Percentiles rank a stretch among this genome's conserved stretches.
These are phyloP conservation scores for Oryctolagus cuniculus DNA, from an alignment of 2,113 vertebrate species.

Conservation along the genomic window mOryCun1.1 NC_091436.1:146430501-146431000, in stretches of 20 bases:
- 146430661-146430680: not conserved
- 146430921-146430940: not conserved
- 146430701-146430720: not conserved
- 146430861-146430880: not conserved
- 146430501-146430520: not conserved
- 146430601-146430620: not conserved
- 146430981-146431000: not conserved
- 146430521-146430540: not conserved
- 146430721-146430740: not conserved
- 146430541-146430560: not conserved
- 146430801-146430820: not conserved
- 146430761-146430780: not conserved
- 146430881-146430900: slow-evolving; percentile 18
- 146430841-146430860: not conserved
- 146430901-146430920: slow-evolving; percentile 48
- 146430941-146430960: not conserved
- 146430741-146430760: not conserved
- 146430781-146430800: not conserved
- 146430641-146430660: not conserved
- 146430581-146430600: not conserved
- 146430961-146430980: slow-evolving; percentile 17
- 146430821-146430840: not conserved
- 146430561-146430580: not conserved
- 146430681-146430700: not conserved
- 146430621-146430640: not conserved